Base-by-base conservation (phyloP, 2,797 vertebrate species). In the Galagoides demidoff region DNA sequence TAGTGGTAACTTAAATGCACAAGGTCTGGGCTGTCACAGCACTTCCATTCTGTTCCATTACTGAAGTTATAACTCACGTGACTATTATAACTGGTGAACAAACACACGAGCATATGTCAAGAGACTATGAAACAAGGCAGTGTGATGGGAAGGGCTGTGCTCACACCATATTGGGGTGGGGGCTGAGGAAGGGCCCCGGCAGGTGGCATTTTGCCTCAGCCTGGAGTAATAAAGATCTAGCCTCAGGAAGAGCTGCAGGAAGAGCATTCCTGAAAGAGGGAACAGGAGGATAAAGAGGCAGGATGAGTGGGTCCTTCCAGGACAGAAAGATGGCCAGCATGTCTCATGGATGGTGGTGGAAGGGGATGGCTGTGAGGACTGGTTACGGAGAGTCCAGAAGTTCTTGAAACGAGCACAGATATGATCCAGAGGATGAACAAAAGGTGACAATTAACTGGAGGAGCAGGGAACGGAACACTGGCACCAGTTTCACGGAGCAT, bases 401-500 rank as follows among this genome's bases (percentile, higher is more conserved):
- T 3, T 29, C 31, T 19, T 77, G 11, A 45, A 66, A 86, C 49
- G 4, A 25, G 31, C 70, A 49, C 31, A 16, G 70, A 34, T 92
- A 88, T 86, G 92, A 86, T 13, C 81, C 66, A 49, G 27, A 77
- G 57, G 34, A 16, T 73, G n/a, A 59, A 31, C 17, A 61, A 77
- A 85, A 85, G 57, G 74, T 76, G 61, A 90, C 63, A 37, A 71
- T 83, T 83, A 70, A 90, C 22, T n/a, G 77, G 74, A 92, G 68
- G 61, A 52, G 29, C 61, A 61, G n/a, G n/a, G 59, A 27, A 63
- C 73, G 87, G 63, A 27, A 22, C 34, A 34, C 79, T 52, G 2
- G 12, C 31, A 64, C 74, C 88, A 85, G 81, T 73, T 95, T 97
- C 90, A 95, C 89, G 85, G 82, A 84, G 88, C 93, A 95, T 96